Conservation (phyloP, 2,113 vertebrate genomes). For the Amia ocellicauda region DNA sequence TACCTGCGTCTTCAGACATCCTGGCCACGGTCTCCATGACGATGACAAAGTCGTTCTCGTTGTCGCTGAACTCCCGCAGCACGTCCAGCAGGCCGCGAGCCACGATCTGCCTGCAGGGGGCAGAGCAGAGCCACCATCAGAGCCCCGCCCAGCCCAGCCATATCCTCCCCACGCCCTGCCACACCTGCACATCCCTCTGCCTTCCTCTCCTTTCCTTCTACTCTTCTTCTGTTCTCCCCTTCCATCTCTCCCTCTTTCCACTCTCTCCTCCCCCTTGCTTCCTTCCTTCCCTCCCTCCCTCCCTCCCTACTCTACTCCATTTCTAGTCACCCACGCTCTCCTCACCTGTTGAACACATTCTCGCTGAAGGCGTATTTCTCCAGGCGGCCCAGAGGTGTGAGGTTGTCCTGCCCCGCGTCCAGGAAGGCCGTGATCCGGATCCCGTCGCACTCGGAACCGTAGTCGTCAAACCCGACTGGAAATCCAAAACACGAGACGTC, state of each 20-base stretch:
- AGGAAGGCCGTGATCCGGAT: constrained; percentile 82
- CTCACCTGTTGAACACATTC: constrained; percentile 84
- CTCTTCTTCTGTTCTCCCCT: too few relatives aligned
- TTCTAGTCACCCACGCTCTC: too few relatives aligned
- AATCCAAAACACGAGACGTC: constrained; percentile 8
- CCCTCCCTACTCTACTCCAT: too few relatives aligned
- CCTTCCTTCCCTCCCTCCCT: too few relatives aligned
- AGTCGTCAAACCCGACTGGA: constrained; percentile 86
- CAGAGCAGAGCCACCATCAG: background rate
- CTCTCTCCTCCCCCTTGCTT: too few relatives aligned
- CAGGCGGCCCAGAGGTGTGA: constrained; percentile 74
- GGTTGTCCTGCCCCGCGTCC: constrained; percentile 80
- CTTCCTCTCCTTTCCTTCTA: too few relatives aligned
- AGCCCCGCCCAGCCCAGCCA: background rate
- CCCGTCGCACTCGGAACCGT: constrained; percentile 77
- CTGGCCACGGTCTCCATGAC: constrained; percentile 81
- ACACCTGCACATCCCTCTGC: too few relatives aligned
- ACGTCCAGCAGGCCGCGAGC: constrained; percentile 80
- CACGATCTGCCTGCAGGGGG: constrained; percentile 79
- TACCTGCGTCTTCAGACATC: constrained; percentile 89
- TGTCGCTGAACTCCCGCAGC: constrained; percentile 81
- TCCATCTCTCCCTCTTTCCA: too few relatives aligned
- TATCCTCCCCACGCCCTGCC: too few relatives aligned
- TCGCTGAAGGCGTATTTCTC: constrained; percentile 88
- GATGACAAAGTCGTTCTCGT: constrained; percentile 81